Base-by-base conservation (phyloP, 37 sponge, comb jelly and placozoan genomes). In the Axinella damicornis region DNA sequence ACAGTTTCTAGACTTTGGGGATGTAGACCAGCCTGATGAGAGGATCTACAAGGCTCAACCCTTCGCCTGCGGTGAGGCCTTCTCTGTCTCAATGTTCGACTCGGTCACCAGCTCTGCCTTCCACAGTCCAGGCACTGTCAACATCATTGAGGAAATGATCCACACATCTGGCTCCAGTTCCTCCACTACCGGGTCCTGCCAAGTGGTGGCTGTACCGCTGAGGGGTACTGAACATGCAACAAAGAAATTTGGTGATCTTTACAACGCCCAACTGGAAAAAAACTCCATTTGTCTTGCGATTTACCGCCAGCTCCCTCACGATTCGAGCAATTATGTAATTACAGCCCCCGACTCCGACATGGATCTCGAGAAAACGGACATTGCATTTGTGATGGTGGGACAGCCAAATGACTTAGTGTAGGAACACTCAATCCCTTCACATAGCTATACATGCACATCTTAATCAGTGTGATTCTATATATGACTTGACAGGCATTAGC, bases 1-100 rank as follows among this genome's bases (percentile, higher is more conserved):
- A 37, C 85, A 93, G 76, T 93, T 96, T 71, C 81, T 96, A 2
- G 89, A 88, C 56, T 77, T 89, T 56, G 85, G 56, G 35, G 94
- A 92, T 73, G 82, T 88, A 34, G 95, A 92, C 33, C 65, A 68
- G 32, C 71, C 72, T 2, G 85, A 83, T 59, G 82, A 54, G 57
- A 24, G 68, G 15, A 65, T 86, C 54, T 79, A 79, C 64, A 70
- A 77, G 12, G 73, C 90, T 0, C 72, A 88, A 52, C 81, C 93
- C 6, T 93, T 93, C 62, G 93, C 90, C 19, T 77, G 71, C 66
- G 93, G 93, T 0, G 75, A 85, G 35, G 82, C 77, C n/a, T 77
- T 93, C 22, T 71, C 91, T 9, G 36, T 81, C 17, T 89, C 93
- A 19, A 75, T 93, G 58, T 81, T 93, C 53, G 87, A 93, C 33